Percentiles rank a stretch among this genome's conserved stretches.
Evolutionary conservation across 1,140 invertebrate genomes (phyloP).

Genomic region (Polyergus mexicanus): DNA sequence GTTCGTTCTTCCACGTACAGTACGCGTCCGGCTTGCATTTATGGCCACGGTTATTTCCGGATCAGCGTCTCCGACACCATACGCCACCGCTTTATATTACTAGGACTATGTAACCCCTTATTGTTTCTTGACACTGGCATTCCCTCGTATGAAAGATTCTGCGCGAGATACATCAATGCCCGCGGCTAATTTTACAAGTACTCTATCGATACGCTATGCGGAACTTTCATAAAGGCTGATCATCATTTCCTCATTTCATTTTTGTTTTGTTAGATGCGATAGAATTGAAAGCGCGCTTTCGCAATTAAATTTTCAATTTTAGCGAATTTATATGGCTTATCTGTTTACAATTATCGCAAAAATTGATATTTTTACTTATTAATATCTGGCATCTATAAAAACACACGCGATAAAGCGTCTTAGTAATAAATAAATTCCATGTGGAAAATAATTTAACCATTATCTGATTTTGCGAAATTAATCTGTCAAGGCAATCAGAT

Average conservation of each 20-base stretch:
- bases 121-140: conserved; percentile 53
- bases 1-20: conserved; percentile 19
- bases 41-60: conserved; percentile 69
- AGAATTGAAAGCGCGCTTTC: conserved; percentile 18
- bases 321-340: not conserved
- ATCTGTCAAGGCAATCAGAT: not conserved
- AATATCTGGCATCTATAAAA: not conserved
- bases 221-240: conserved; percentile 12
- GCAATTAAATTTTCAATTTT: not conserved
- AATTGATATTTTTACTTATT: not conserved
- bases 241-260: not conserved
- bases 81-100: conserved; percentile 49
- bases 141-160: conserved; percentile 1
- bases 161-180: conserved; percentile 39
- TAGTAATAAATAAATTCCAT: not conserved
- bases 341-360: no score
- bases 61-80: conserved; percentile 40
- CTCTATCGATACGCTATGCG: conserved; percentile 30
- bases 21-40: conserved; percentile 54
- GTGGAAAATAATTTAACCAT: not conserved
- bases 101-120: conserved; percentile 54
- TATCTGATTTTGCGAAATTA: not conserved
- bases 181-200: conserved; percentile 50
- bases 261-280: not conserved
- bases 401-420: not conserved